phyloP scores from a whole-genome alignment of 2,113 vertebrate genomes.

The Pimephales promelas region DNA sequence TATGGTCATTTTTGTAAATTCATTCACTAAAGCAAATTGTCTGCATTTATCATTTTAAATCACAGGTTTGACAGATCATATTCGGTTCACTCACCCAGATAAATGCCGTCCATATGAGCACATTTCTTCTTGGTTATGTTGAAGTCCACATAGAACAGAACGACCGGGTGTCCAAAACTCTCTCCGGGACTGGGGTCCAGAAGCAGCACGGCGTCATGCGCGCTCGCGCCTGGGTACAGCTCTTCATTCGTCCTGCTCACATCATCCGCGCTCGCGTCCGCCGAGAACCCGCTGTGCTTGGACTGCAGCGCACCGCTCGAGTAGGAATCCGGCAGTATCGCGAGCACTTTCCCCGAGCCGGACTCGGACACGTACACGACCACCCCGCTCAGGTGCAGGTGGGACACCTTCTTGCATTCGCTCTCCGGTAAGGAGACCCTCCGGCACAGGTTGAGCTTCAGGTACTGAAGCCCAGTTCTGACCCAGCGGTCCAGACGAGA shows the following conservation, averaged over 20 bases:
- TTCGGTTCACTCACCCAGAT: constrained; percentile 71
- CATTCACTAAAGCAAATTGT: background rate
- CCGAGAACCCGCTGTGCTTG: constrained; percentile 43
- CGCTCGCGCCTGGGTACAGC: constrained; percentile 56
- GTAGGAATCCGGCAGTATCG: constrained; percentile 75
- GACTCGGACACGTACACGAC: constrained; percentile 74
- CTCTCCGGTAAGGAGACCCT: constrained; percentile 69
- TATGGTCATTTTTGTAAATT: background rate
- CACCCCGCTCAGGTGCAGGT: constrained; percentile 69
- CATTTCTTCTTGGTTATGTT: constrained; percentile 80
- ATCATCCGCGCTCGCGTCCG: constrained; percentile 1
- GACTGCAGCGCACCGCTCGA: constrained; percentile 46
- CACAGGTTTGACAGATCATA: background rate
- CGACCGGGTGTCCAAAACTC: constrained; percentile 78
- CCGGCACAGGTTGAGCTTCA: constrained; percentile 75
- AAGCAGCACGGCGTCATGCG: constrained; percentile 77
- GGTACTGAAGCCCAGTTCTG: constrained; percentile 73
- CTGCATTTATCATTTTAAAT: background rate
- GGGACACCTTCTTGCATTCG: constrained; percentile 70
- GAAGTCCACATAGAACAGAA: constrained; percentile 79
- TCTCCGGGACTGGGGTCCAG: constrained; percentile 79
- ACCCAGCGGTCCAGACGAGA: constrained; percentile 76
- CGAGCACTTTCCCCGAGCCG: constrained; percentile 72
- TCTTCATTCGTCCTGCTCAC: constrained; percentile 60
- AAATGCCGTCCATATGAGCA: constrained; percentile 75